Percentiles rank a stretch among this genome's conserved stretches.
These are phyloP conservation scores for Brotula barbata DNA, from an alignment of 2,797 vertebrate species.

Conservation along the genomic window DNA sequence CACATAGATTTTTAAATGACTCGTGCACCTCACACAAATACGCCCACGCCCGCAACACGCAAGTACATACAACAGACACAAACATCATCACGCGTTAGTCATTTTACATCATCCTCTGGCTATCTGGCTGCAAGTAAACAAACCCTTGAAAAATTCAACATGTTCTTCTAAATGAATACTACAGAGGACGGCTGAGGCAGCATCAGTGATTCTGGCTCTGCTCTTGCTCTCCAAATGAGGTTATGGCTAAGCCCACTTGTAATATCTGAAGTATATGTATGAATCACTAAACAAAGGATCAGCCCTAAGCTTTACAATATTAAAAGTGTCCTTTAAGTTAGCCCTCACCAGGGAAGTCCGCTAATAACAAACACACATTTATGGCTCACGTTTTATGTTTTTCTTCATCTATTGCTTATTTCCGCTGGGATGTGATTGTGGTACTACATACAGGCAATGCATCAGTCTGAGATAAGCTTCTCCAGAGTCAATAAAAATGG, in stretches of 20 bases:
- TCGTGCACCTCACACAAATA: conserved; percentile 35
- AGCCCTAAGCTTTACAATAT: conserved; percentile 24
- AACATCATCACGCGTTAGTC: conserved; percentile 37
- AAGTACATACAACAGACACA: conserved; percentile 19
- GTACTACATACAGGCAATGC: conserved; percentile 59
- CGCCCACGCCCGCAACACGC: neutral
- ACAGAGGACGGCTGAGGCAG: conserved; percentile 32
- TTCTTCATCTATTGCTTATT: conserved; percentile 55
- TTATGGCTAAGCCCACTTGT: conserved; percentile 21
- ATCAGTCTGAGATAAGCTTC: conserved; percentile 64
- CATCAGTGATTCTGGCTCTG: conserved; percentile 14
- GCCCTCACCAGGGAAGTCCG: conserved; percentile 16
- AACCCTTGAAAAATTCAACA: conserved; percentile 73
- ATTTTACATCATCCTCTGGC: conserved; percentile 57
- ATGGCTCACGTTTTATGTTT: conserved; percentile 26
- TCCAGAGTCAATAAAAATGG: conserved; percentile 75
- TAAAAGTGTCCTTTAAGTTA: conserved; percentile 48
- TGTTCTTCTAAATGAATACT: conserved; percentile 66
- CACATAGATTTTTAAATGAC: conserved; percentile 46
- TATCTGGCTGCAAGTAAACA: conserved; percentile 65
- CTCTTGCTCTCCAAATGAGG: conserved; percentile 40
- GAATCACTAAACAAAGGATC: conserved; percentile 34
- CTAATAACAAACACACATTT: conserved; percentile 52
- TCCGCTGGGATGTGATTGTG: conserved; percentile 61
- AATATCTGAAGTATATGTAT: conserved; percentile 27